Conservation (phyloP, 1,140 invertebrate species). For the Hestina assimilis region DNA sequence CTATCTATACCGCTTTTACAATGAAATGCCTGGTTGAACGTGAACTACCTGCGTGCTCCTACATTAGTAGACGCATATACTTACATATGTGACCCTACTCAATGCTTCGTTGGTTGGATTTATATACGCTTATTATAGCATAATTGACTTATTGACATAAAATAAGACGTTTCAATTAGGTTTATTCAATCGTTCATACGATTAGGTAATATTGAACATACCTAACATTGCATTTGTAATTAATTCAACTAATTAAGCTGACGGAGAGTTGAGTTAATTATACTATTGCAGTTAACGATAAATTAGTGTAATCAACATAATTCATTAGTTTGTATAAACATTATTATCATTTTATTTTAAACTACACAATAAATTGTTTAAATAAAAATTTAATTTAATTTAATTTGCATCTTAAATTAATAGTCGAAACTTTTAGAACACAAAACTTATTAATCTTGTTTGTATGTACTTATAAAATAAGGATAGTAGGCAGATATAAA, state of each 20-base stretch:
- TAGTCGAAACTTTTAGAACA: too few relatives aligned
- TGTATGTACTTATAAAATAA: too few relatives aligned
- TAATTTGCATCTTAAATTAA: too few relatives aligned
- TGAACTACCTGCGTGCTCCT: constrained; percentile 56
- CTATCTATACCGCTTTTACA: constrained; percentile 68
- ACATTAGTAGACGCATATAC: constrained; percentile 54
- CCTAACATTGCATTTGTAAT: background rate
- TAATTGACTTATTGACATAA: too few relatives aligned
- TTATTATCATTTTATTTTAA: too few relatives aligned
- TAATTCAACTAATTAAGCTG: background rate
- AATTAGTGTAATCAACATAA: background rate
- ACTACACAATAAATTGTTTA: too few relatives aligned
- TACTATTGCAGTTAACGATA: background rate
- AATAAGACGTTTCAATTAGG: background rate
- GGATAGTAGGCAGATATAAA: too few relatives aligned
- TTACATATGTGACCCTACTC: background rate
- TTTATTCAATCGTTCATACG: background rate
- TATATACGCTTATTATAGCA: too few relatives aligned
- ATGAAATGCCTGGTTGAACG: constrained; percentile 64
- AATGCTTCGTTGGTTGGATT: constrained; percentile 7
- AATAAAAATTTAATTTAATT: too few relatives aligned
- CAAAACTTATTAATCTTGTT: too few relatives aligned
- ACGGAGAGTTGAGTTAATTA: background rate
- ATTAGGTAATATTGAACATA: background rate
- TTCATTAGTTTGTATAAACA: background rate